Conservation (phyloP, 2,797 vertebrate species). For the Galaxias olidus region DNA sequence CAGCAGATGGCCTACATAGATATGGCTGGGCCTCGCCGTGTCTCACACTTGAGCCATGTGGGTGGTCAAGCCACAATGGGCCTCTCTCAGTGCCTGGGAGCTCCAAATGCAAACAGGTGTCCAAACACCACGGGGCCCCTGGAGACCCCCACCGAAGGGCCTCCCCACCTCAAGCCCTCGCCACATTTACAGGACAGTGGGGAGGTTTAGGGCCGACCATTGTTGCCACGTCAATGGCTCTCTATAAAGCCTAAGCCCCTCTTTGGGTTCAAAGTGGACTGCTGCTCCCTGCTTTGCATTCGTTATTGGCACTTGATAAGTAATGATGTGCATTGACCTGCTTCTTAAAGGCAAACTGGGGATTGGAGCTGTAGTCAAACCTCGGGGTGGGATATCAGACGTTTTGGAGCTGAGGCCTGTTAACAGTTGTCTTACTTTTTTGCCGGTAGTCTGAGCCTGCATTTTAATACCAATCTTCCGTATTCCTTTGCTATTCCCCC, state of each 20-base stretch:
- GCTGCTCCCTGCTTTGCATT: slow-evolving; percentile 18
- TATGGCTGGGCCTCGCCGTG: not conserved
- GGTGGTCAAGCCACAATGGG: slow-evolving; percentile 48
- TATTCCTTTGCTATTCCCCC: no score
- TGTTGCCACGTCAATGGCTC: slow-evolving; percentile 40
- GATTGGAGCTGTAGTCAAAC: not conserved
- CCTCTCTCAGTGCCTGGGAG: slow-evolving; percentile 27
- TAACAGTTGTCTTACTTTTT: not conserved
- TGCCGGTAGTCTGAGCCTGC: not conserved
- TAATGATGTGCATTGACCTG: slow-evolving; percentile 16
- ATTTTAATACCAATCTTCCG: not conserved
- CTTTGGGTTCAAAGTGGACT: slow-evolving; percentile 18
- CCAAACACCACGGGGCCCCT: slow-evolving; percentile 48
- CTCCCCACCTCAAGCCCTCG: slow-evolving; percentile 19
- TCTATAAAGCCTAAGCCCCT: slow-evolving; percentile 29
- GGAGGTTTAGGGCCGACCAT: slow-evolving; percentile 22
- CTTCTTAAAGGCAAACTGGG: slow-evolving; percentile 3
- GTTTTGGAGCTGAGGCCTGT: not conserved
- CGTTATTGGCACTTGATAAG: slow-evolving; percentile 30
- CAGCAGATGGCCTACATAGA: slow-evolving; percentile 4
- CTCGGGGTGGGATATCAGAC: not conserved
- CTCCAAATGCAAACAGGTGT: slow-evolving; percentile 59
- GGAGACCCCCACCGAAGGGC: slow-evolving; percentile 32
- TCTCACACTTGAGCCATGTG: slow-evolving; percentile 29
- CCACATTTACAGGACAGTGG: slow-evolving; percentile 32